Evolutionary conservation across 2,797 vertebrate species (phyloP).

Genomic region (Tympanoctomys barrerae): DNA sequence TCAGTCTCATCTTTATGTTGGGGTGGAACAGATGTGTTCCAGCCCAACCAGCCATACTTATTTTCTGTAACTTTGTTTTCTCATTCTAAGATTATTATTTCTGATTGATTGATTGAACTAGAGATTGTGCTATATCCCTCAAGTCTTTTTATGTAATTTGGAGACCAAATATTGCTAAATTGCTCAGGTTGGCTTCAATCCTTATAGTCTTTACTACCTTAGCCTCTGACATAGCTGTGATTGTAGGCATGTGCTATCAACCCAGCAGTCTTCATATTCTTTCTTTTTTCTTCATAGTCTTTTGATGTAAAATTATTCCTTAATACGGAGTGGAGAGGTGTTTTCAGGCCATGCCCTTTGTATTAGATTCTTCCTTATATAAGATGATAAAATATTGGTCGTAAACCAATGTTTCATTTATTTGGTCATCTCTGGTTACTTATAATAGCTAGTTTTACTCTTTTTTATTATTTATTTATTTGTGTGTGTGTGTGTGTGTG

Average conservation of each 20-base stretch:
- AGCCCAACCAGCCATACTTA: not conserved
- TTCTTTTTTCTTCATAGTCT: no score
- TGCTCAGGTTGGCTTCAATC: no score
- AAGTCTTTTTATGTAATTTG: no score
- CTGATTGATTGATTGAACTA: not conserved
- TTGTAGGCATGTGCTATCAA: no score
- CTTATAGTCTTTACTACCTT: no score
- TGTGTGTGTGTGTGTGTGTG: no score
- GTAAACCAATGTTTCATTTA: not conserved
- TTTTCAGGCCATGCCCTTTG: not conserved
- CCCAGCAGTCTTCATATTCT: not conserved
- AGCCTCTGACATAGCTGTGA: no score
- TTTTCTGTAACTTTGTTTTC: not conserved
- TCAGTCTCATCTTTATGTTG: not conserved
- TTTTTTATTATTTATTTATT: no score
- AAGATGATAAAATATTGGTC: not conserved
- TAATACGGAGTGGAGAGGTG: not conserved
- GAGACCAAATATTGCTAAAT: no score
- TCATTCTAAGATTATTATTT: not conserved
- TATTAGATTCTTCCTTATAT: not conserved
- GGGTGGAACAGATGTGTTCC: not conserved
- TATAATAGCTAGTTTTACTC: not conserved
- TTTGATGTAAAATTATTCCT: no score
- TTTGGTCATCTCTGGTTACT: not conserved
- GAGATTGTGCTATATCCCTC: no score